Evolutionary conservation across 2,888 invertebrate genomes (phyloP).

Genomic region (Loripinus fragilis): DNA sequence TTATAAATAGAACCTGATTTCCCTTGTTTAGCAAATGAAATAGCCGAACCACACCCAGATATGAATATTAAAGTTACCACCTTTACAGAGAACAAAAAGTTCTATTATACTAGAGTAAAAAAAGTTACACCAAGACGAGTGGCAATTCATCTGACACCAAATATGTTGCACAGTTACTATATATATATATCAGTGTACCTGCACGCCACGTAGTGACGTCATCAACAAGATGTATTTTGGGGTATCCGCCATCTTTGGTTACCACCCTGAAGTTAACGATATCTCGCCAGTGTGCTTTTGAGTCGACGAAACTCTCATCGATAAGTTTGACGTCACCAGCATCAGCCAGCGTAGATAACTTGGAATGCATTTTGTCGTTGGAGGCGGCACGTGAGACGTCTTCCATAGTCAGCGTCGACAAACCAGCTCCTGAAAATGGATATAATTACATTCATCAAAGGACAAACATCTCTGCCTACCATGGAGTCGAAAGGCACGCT

Average conservation of each 20-base stretch:
- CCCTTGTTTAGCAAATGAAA: no score
- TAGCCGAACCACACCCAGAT: no score
- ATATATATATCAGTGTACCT: constrained; percentile 52
- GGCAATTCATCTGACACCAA: no score
- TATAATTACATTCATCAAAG: no score
- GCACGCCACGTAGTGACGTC: constrained; percentile 63
- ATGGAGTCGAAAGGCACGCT: no score
- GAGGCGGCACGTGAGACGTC: constrained; percentile 8
- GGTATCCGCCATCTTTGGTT: constrained; percentile 47
- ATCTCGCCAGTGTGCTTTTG: constrained; percentile 19
- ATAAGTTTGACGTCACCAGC: constrained; percentile 18
- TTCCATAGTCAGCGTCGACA: not conserved
- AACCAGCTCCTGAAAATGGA: not conserved
- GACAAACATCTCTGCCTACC: no score
- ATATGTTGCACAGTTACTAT: no score
- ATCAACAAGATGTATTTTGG: constrained; percentile 57
- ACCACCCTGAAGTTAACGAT: constrained; percentile 42
- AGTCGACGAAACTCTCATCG: constrained; percentile 40
- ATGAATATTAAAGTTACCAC: no score
- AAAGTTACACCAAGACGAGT: no score
- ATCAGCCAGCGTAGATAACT: not conserved
- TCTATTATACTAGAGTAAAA: no score
- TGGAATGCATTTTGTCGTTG: not conserved
- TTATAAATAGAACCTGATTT: no score
- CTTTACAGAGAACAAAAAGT: no score